These are phyloP conservation scores for Coenonympha glycerion DNA, from an alignment of 2,888 invertebrate species.

Conservation along the genomic window DNA sequence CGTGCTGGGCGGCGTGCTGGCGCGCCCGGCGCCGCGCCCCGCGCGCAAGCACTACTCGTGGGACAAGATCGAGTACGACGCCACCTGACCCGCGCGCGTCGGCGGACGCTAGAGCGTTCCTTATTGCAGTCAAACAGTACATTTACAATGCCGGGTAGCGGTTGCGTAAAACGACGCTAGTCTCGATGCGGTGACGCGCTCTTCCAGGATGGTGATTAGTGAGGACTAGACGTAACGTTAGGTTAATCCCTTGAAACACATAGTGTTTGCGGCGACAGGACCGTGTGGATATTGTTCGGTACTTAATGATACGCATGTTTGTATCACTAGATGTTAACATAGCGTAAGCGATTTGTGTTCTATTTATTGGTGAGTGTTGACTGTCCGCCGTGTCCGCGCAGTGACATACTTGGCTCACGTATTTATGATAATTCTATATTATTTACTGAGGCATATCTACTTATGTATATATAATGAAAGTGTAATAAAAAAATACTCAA, in stretches of 20 bases:
- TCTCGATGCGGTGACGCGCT: conserved; percentile 54
- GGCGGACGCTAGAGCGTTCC: conserved; percentile 18
- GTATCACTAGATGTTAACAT: conserved; percentile 62
- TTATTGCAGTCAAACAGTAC: conserved; percentile 14
- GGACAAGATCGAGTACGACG: conserved; percentile 86
- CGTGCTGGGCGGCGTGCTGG: conserved; percentile 79
- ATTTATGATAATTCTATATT: conserved; percentile 53
- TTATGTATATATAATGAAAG: conserved; percentile 73
- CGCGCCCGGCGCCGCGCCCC: conserved; percentile 78
- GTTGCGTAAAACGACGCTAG: conserved; percentile 44
- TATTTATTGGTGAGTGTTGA: conserved; percentile 50
- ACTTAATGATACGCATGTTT: conserved; percentile 65
- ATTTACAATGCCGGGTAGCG: conserved; percentile 41
- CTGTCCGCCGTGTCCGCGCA: conserved; percentile 43
- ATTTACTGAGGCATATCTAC: conserved; percentile 66
- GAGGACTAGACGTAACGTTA: conserved; percentile 41
- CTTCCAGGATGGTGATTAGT: conserved; percentile 55
- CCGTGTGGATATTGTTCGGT: conserved; percentile 38
- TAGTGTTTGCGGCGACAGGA: conserved; percentile 56
- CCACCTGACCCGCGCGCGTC: conserved; percentile 63
- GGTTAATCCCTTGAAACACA: conserved; percentile 49
- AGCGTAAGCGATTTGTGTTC: conserved; percentile 50
- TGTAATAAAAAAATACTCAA: conserved; percentile 68
- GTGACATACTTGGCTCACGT: conserved; percentile 55
- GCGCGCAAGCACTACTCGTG: conserved; percentile 81